Evolutionary conservation across 2,888 invertebrate genomes (phyloP).

Genomic region (Galerucella calmariensis): DNA sequence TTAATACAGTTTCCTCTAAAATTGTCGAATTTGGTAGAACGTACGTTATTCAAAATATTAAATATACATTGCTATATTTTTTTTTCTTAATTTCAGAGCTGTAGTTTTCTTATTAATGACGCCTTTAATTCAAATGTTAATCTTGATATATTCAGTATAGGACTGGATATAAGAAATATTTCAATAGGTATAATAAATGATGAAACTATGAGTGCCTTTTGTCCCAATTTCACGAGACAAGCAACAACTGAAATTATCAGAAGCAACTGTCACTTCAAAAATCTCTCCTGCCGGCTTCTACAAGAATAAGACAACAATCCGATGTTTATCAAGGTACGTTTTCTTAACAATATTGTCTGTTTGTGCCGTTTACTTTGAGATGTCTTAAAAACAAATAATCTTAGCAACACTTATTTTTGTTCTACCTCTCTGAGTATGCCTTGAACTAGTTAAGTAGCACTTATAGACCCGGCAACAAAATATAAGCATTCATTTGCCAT

Average conservation of each 20-base stretch:
- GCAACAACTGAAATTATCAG: neutral
- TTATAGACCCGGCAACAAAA: too few relatives aligned
- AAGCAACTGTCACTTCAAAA: constrained; percentile 65
- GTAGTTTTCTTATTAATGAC: constrained; percentile 82
- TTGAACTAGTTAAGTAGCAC: too few relatives aligned
- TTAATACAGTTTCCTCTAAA: too few relatives aligned
- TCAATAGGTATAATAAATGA: constrained; percentile 81
- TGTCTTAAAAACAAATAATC: too few relatives aligned
- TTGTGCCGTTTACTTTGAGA: neutral
- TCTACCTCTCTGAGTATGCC: too few relatives aligned
- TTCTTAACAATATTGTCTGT: neutral
- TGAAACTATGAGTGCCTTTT: constrained; percentile 66
- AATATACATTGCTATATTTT: neutral
- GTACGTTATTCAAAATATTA: too few relatives aligned
- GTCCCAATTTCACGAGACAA: constrained; percentile 49
- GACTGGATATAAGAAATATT: constrained; percentile 78
- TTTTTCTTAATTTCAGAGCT: constrained; percentile 69
- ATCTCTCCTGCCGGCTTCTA: constrained; percentile 72
- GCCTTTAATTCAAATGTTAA: constrained; percentile 80
- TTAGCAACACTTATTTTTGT: too few relatives aligned
- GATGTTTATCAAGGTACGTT: constrained; percentile 60
- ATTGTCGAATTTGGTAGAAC: too few relatives aligned
- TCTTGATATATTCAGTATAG: constrained; percentile 82
- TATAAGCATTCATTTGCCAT: too few relatives aligned
- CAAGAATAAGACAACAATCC: constrained; percentile 68